phyloP scores from a whole-genome alignment of 2,888 invertebrate genomes.

The Conomelus anceps region DNA sequence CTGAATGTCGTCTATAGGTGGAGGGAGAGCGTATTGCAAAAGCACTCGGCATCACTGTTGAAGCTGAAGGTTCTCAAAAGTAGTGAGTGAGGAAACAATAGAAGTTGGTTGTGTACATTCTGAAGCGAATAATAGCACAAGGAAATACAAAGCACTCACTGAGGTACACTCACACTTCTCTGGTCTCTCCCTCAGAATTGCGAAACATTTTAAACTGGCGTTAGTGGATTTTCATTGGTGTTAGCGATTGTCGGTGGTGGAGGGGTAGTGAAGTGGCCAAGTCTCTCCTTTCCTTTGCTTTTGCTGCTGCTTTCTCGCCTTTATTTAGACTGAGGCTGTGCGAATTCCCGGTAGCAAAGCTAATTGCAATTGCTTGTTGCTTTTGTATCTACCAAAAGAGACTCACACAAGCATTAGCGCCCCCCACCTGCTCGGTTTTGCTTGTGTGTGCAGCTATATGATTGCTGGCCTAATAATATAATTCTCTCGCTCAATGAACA shows the following conservation, averaged over 20 bases:
- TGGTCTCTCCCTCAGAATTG: not conserved
- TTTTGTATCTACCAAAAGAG: not conserved
- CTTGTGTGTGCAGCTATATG: not conserved
- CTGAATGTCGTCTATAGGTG: not conserved
- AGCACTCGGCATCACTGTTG: not conserved
- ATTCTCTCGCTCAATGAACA: not conserved
- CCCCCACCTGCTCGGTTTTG: not conserved
- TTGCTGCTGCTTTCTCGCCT: not conserved
- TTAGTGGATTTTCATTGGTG: not conserved
- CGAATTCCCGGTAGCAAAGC: not conserved
- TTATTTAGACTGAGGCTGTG: not conserved
- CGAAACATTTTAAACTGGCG: not conserved
- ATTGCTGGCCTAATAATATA: not conserved
- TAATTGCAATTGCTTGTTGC: not conserved
- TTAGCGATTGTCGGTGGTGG: too few species aligned
- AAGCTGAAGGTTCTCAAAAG: not conserved
- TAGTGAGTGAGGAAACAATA: not conserved
- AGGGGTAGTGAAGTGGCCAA: not conserved
- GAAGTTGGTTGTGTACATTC: not conserved
- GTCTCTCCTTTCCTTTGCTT: too few species aligned
- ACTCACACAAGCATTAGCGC: not conserved
- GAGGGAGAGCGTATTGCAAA: not conserved
- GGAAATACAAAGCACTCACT: not conserved
- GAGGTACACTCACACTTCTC: not conserved
- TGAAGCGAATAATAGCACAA: not conserved